Evolutionary conservation across 2,113 vertebrate genomes (phyloP), one percentile per base, ranked within the genome.

Genomic region (Otis tarda): DNA sequence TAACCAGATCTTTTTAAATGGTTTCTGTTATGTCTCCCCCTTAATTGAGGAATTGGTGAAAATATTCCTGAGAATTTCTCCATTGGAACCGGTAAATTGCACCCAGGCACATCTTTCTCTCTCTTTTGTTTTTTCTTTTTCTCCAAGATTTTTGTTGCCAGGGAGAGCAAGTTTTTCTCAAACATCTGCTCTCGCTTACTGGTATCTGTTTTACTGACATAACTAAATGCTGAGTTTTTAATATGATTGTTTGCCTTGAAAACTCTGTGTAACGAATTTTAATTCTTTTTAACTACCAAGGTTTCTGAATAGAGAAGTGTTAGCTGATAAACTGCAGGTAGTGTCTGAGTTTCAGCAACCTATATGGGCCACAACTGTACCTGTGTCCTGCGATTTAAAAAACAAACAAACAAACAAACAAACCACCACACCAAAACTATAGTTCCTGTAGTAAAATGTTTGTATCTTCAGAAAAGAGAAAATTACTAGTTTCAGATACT

Each of bases 181-280:
- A 52, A 47, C 33, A 37, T 22, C n/a, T 88, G 63, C 33, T 60
- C 81, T 80, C 39, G 18, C 33, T 89, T 24, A 13, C 45, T 55
- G 52, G 6, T 59, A 8, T 76, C 88, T 95, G 49, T 67, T 92
- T 75, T 71, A 60, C 57, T 90, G 63, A n/a, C 41, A 23, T 28
- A n/a, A 87, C 47, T 85, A 74, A 90, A 70, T 90, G 73, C 52
- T 87, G 56, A 91, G 63, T 75, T 94, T 94, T 53, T 23, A 89
- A 31, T 74, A 37, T 35, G 1, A 74, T 78, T 6, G 3, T 86
- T 90, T 90, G 77, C 70, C 28, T 79, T 65, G 20, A 87, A 45
- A 91, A 88, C 74, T 89, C 2, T 2, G 19, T 68, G 23, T 71
- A 83, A 73, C 20, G 10, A 15, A 12, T 24, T 71, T 50, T 60